Conservation (phyloP, 2,888 invertebrate genomes). For the Sarcophaga caerulescens region DNA sequence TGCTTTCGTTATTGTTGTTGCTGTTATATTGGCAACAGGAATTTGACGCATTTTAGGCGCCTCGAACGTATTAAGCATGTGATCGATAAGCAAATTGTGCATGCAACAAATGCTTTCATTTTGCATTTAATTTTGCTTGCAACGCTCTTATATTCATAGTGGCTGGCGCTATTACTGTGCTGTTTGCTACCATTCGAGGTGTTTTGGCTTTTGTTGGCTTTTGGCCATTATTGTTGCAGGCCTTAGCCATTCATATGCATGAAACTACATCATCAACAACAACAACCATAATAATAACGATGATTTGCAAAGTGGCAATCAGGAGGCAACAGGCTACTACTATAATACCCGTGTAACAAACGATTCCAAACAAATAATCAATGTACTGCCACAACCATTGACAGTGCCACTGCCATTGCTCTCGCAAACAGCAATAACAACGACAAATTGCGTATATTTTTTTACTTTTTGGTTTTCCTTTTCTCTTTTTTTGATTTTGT, state of each 20-base stretch:
- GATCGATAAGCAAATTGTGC: constrained; percentile 77
- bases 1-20: background rate
- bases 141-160: background rate
- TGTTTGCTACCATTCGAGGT: constrained; percentile 10
- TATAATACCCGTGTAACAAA: background rate
- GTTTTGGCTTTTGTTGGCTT: constrained; percentile 41
- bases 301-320: constrained; percentile 45
- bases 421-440: background rate
- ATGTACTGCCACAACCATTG: background rate
- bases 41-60: constrained; percentile 70
- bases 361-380: constrained; percentile 15
- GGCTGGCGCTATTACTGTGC: constrained; percentile 5
- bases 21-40: constrained; percentile 8
- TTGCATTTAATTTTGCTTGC: constrained; percentile 6
- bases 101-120: constrained; percentile 69
- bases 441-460: constrained; percentile 63
- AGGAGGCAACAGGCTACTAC: constrained; percentile 8
- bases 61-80: constrained; percentile 76
- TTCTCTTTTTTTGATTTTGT: constrained; percentile 7
- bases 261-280: background rate
- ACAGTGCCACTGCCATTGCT: no score
- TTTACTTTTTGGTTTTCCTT: background rate
- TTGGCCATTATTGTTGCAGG: constrained; percentile 28
- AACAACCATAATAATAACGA: constrained; percentile 42
- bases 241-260: constrained; percentile 4